Percentiles rank a stretch among this genome's conserved stretches.
Conservation (phyloP, 2,797 vertebrate species). For the Falco cherrug region DNA sequence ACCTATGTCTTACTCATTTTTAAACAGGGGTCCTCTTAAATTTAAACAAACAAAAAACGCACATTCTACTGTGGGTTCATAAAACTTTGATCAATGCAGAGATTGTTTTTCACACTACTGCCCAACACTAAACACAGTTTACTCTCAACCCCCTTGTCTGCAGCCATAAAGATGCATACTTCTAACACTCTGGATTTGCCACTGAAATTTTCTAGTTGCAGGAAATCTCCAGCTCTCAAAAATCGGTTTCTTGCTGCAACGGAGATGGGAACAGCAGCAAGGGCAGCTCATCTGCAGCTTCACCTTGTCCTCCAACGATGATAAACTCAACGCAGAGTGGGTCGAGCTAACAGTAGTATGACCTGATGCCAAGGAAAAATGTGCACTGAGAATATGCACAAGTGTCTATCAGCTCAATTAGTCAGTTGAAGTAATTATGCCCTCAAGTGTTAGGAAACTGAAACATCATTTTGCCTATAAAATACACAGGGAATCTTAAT, state of each 20-base stretch:
- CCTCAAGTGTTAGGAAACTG: conserved; percentile 40
- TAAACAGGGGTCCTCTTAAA: background rate
- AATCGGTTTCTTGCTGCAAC: background rate
- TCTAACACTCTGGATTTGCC: background rate
- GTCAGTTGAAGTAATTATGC: conserved; percentile 33
- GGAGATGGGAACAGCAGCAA: background rate
- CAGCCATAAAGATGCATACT: background rate
- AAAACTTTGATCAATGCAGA: background rate
- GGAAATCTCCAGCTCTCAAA: background rate
- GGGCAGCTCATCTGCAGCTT: background rate
- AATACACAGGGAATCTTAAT: background rate
- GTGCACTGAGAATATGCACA: background rate
- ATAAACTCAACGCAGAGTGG: background rate
- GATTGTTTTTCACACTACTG: background rate
- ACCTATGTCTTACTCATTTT: background rate
- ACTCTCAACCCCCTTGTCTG: background rate
- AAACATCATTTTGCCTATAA: conserved; percentile 26
- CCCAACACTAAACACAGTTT: background rate
- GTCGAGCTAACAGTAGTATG: background rate
- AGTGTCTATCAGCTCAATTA: conserved; percentile 7
- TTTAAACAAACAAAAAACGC: background rate
- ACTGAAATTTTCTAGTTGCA: background rate
- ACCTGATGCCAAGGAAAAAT: background rate
- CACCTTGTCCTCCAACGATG: background rate
- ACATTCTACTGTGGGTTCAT: background rate